phyloP scores from a whole-genome alignment of 2,888 invertebrate species.

The Tinea trinotella region DNA sequence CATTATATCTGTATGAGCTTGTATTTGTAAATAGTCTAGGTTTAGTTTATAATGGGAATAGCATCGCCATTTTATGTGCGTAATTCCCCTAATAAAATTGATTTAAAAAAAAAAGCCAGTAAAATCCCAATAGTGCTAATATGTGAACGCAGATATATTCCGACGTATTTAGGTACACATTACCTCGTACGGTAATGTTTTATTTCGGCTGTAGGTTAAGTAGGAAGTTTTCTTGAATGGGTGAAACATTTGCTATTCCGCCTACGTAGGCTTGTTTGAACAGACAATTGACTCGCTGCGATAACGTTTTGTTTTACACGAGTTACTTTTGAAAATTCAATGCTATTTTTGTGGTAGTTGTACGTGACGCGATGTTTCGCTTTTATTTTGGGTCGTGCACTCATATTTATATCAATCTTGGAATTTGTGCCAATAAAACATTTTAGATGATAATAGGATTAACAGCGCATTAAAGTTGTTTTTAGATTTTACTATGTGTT shows the following conservation, averaged over 20 bases:
- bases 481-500: too few relatives aligned
- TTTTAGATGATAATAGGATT: background rate
- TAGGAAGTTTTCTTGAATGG: background rate
- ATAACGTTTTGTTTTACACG: conserved; percentile 38
- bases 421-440: background rate
- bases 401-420: background rate
- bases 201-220: background rate
- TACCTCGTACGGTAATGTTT: conserved; percentile 4
- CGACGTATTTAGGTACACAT: background rate
- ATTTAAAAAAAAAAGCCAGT: too few relatives aligned
- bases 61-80: too few relatives aligned
- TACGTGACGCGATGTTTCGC: background rate
- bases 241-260: conserved; percentile 39
- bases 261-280: conserved; percentile 40
- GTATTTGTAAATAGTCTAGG: too few relatives aligned
- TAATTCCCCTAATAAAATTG: too few relatives aligned
- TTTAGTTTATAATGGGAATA: too few relatives aligned
- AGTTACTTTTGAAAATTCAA: conserved; percentile 15
- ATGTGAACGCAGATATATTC: background rate
- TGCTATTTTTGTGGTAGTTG: conserved; percentile 9
- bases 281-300: conserved; percentile 42
- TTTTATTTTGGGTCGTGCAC: background rate
- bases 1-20: too few relatives aligned
- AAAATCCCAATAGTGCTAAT: background rate
- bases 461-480: too few relatives aligned